Evolutionary conservation across 2,797 vertebrate species (phyloP).

Genomic region (Hybognathus amarus): DNA sequence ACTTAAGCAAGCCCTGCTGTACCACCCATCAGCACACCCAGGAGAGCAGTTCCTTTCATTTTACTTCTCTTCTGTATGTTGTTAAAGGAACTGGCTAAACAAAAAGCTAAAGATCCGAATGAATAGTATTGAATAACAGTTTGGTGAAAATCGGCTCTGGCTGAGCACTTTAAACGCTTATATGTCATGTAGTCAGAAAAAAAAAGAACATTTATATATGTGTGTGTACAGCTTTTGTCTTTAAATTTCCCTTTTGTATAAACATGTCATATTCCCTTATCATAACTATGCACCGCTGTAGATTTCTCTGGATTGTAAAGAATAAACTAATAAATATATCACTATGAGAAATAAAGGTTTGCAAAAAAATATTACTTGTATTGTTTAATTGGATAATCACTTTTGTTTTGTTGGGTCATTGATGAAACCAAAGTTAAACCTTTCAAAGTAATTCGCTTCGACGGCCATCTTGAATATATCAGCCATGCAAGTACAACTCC

Average conservation of each 20-base stretch:
- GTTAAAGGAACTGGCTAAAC: constrained; percentile 2
- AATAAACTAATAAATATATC: constrained; percentile 36
- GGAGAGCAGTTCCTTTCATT: constrained; percentile 7
- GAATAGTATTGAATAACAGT: not conserved
- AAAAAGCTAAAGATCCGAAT: not conserved
- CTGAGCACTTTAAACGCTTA: constrained; percentile 36
- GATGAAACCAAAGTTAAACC: not conserved
- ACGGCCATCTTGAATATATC: not conserved
- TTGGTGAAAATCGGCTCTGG: constrained; percentile 30
- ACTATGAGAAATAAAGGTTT: constrained; percentile 65
- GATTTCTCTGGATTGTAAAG: constrained; percentile 56
- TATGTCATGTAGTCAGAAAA: constrained; percentile 29
- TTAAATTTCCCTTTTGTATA: constrained; percentile 52
- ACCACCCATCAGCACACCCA: constrained; percentile 16
- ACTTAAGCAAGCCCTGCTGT: constrained; percentile 20
- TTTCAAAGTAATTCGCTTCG: too few relatives aligned
- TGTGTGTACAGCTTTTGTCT: constrained; percentile 50
- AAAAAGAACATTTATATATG: constrained; percentile 14
- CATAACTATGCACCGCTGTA: constrained; percentile 67
- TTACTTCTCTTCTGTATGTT: not conserved
- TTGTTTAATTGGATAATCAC: not conserved
- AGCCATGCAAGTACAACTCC: not conserved
- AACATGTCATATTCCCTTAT: constrained; percentile 50
- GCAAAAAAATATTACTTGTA: constrained; percentile 43
- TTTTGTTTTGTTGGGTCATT: not conserved